Base-by-base conservation (phyloP, 2,113 vertebrate genomes). In the Gopherus evgoodei region DNA sequence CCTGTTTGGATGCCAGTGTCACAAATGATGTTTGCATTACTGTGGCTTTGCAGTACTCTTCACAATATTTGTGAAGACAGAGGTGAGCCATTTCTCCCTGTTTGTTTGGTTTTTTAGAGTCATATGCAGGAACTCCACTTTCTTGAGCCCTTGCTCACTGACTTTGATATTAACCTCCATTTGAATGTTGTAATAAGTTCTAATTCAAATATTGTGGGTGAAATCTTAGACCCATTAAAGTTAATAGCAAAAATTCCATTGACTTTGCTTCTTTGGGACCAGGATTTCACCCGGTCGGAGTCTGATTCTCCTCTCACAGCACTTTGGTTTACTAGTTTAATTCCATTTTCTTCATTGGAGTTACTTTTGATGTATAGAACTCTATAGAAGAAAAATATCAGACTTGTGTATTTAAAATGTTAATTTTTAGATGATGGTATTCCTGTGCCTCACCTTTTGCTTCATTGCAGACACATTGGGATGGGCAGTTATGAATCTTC, bases 231-330 rank as follows among this genome's bases (percentile, higher is more conserved):
- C 83, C n/a, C 19, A 79, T 42, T 35, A 87, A 87, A 44, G 88
- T 31, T 25, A 86, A 72, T 44, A 21, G 89, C 52, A 88, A 38
- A 95, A 92, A 84, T 93, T n/a, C 78, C 25, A 54, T 81, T 47
- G 11, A 87, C 83, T 90, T 91, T 76, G 79, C 2, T 59, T 59
- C 57, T 59, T 29, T 1, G 3, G 27, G 57, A 24, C 54, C 16
- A 57, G 38, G 69, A 17, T 87, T 89, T 72, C 42, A 75, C 1
- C 0, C 53, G 56, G 8, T 27, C 81, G 84, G 4, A 59, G 69
- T 87, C 44, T 57, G 44, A 81, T 50, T 81, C 19, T 42, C 75
- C 72, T 87, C n/a, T 38, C 49, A 85, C 2, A 75, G 56, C 50
- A 85, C 81, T 92, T 84, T 2, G 24, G 87, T 86, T 69, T 56